These are phyloP conservation scores for Mechanitis messenoides DNA, from an alignment of 2,888 invertebrate genomes.

Conservation along the genomic window DNA sequence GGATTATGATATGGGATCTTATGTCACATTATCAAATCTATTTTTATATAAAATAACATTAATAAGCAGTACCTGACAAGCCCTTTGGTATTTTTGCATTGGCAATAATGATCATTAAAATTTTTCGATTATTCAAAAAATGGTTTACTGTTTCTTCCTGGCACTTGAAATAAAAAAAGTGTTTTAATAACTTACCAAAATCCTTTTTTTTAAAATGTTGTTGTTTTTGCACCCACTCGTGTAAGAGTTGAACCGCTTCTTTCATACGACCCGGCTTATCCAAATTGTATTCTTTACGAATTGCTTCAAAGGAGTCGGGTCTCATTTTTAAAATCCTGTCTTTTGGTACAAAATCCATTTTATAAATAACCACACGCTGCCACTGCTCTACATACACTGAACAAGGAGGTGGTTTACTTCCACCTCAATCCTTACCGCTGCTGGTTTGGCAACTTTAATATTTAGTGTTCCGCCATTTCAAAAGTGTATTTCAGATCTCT, in stretches of 20 bases:
- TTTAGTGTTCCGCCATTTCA: too few species aligned
- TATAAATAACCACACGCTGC: slow-evolving; percentile 13
- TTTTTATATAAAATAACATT: too few species aligned
- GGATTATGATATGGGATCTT: too few species aligned
- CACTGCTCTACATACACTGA: slow-evolving; percentile 14
- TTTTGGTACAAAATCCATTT: slow-evolving; percentile 21
- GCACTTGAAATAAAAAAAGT: not conserved
- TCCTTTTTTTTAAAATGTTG: slow-evolving; percentile 41
- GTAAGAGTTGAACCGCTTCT: slow-evolving; percentile 40
- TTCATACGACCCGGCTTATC: slow-evolving; percentile 36
- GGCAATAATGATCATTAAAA: too few species aligned
- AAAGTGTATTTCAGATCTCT: too few species aligned
- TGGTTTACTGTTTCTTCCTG: too few species aligned
- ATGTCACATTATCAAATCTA: too few species aligned
- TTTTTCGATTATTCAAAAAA: too few species aligned
- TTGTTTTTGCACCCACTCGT: slow-evolving; percentile 46
- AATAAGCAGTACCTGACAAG: too few species aligned
- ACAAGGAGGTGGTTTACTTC: not conserved
- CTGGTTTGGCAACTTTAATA: not conserved
- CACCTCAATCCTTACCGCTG: not conserved
- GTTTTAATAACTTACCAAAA: slow-evolving; percentile 37
- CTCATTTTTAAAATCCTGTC: slow-evolving; percentile 30
- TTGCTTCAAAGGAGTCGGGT: slow-evolving; percentile 30
- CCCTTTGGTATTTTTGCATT: too few species aligned
- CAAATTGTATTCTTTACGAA: slow-evolving; percentile 38